Conservation (phyloP, 2,797 vertebrate species). For the Gadopsis bispinosus region DNA sequence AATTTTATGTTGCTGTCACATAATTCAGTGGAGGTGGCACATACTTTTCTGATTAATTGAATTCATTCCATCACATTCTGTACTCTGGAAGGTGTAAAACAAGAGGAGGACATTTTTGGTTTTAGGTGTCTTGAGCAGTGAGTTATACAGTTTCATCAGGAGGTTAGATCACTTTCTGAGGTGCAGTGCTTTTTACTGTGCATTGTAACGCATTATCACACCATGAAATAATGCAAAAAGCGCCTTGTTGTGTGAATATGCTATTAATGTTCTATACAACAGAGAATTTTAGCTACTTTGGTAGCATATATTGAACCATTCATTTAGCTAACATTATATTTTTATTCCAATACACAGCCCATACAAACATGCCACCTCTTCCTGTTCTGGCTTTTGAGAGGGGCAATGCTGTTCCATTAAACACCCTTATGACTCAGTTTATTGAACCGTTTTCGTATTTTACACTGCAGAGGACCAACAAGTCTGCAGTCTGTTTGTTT, state of each 20-base stretch:
- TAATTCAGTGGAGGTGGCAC: neutral
- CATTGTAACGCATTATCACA: neutral
- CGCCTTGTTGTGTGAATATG: neutral
- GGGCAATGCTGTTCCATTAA: neutral
- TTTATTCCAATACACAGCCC: neutral
- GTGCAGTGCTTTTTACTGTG: neutral
- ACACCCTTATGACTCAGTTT: constrained; percentile 8
- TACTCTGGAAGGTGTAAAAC: constrained; percentile 1
- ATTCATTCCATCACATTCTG: constrained; percentile 1
- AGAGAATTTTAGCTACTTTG: neutral
- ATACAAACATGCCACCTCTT: neutral
- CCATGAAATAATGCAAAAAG: neutral
- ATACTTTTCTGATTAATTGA: neutral
- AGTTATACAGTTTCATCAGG: neutral
- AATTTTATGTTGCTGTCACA: constrained; percentile 1
- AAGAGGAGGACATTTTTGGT: neutral
- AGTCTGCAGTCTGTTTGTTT: constrained; percentile 22
- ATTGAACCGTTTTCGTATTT: constrained; percentile 14
- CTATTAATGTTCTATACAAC: neutral
- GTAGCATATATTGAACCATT: neutral
- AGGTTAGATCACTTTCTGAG: constrained; percentile 3
- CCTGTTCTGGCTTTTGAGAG: neutral
- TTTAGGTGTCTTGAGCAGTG: neutral
- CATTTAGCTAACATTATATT: neutral
- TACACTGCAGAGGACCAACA: constrained; percentile 27